Evolutionary conservation across 2,113 vertebrate species (phyloP).

Genomic region (Clarias magur): DNA sequence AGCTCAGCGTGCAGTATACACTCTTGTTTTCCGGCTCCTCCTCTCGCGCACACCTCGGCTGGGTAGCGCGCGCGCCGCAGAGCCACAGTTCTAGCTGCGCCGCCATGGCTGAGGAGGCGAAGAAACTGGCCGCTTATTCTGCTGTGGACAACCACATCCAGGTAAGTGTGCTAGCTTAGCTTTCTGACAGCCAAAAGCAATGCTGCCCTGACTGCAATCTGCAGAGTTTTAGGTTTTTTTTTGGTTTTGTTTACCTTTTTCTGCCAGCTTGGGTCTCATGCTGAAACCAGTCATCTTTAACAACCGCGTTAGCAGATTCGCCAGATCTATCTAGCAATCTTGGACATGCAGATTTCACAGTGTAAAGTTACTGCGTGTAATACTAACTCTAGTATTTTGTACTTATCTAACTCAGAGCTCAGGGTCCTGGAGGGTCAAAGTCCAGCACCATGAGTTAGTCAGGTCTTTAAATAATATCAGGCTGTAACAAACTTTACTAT

Average conservation of each 20-base stretch:
- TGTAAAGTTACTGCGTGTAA: background rate
- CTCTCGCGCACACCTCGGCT: background rate
- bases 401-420: background rate
- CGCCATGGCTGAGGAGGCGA: slow-evolving; percentile 75
- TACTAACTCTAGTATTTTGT: background rate
- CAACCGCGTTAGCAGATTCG: background rate
- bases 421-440: background rate
- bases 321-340: too few species aligned
- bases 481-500: background rate
- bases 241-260: background rate
- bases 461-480: background rate
- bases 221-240: background rate
- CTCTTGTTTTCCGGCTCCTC: slow-evolving; percentile 21
- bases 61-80: slow-evolving; percentile 29
- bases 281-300: background rate
- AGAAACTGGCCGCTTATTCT: slow-evolving; percentile 72
- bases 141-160: slow-evolving; percentile 75
- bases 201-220: background rate
- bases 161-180: slow-evolving; percentile 54
- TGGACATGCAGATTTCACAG: background rate
- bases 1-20: slow-evolving; percentile 25
- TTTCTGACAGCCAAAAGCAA: background rate
- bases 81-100: background rate
- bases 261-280: background rate
- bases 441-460: background rate